Evolutionary conservation across 2,113 vertebrate genomes (phyloP), one percentile per base, ranked within the genome.

Genomic region (Choloepus hoffmanni): DNA sequence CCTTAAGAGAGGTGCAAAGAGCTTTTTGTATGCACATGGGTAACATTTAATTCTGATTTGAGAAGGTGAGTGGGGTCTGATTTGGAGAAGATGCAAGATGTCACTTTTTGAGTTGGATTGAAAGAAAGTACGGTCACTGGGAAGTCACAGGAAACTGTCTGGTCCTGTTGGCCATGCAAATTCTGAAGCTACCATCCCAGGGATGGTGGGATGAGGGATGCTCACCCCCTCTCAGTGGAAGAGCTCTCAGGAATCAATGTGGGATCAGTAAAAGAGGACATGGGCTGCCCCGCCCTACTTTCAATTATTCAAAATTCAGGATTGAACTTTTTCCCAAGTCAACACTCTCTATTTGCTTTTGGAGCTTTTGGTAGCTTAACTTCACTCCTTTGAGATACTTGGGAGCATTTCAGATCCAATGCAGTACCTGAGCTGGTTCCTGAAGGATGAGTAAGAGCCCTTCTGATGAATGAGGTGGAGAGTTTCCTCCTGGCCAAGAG

Each of bases 401-500:
- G 1, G 50, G 26, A 50, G 33, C 50, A 19, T 1, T 70, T 30
- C 2, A 62, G 60, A 19, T 16, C 10, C 21, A 16, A 0, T 1
- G 50, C n/a, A 4, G 0, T 15, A 0, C 33, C 6, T 9, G 30
- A 77, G 40, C 24, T 11, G 40, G 40, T 48, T 83, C 72, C n/a
- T 19, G 4, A 86, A 92, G 45, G 16, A 36, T 2, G 12, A 40
- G 4, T 7, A 18, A 18, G 30, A 45, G 48, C 65, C 36, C 4
- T 15, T 13, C 48, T 10, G 6, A n/a, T 19, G 58, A 15, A 1
- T 6, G 48, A 24, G 7, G 8, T n/a, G 7, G n/a, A 0, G 30
- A 30, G 13, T 13, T 15, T 2, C 0, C n/a, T 33, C 12, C 16
- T 15, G 4, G 36, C 6, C 0, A 9, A 11, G 0, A 4, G 16